Evolutionary conservation across 2,113 vertebrate genomes (phyloP), one percentile per base, ranked within the genome.

Genomic region (Scomber colias): DNA sequence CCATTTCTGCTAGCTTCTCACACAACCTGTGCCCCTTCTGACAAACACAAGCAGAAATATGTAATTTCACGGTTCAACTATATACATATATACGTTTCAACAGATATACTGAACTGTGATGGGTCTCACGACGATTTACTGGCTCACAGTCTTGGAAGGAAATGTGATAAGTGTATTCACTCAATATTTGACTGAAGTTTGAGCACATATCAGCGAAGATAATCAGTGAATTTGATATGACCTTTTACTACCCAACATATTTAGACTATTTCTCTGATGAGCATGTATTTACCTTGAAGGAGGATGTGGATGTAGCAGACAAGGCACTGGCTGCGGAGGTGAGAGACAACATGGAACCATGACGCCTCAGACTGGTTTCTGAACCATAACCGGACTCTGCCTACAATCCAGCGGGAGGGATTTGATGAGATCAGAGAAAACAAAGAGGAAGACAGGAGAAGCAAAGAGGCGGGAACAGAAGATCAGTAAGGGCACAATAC

Each of bases 1-100:
- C 98, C 98, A 99, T 99, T 95, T 99, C 98, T 59, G 98, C 97
- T 87, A 99, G 92, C 87, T 99, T 99, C 89, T 99, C 98, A 6
- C 96, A 96, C 81, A 99, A 95, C 91, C 97, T 97, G 93, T 98
- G 96, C 54, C 97, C 98, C 93, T 99, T 99, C 97, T 99, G 94
- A 64, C 3, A 57, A 30, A 46, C 9, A 62, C 21, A 71, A 62
- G 56, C 27, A 45, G 24, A 27, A 5, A 71, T 1, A 66, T 11
- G 4, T 8, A 74, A 15, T 44, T 56, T 55, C 35, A 31, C 6
- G 12, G n/a, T n/a, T 31, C 27, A 35, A 27, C 24, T 27, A 27
- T 27, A 27, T 27, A 27, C 24, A 27, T 27, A 27, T 27, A 27
- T 27, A 27, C 3, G 35, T 40, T 40, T 9, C 35, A 40, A 40